Evolutionary conservation across 2,113 vertebrate genomes (phyloP), one percentile per base, ranked within the genome.

Genomic region (Scomber scombrus): DNA sequence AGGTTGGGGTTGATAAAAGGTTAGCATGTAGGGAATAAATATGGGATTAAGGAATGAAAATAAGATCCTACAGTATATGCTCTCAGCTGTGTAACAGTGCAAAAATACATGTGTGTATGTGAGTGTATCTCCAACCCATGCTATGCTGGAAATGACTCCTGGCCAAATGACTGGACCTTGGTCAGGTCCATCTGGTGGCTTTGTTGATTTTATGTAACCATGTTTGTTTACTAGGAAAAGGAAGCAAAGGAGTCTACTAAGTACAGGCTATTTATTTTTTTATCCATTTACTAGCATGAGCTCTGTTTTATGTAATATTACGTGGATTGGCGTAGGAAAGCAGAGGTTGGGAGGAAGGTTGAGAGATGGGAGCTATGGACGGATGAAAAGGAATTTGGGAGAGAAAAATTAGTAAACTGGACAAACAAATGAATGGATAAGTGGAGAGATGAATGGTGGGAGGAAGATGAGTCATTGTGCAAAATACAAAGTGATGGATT

Each of bases 171-270:
- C 73, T 63, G 50, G 61, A 72, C 71, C 60, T 51, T 14, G 12
- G 29, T 58, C 12, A 6, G 21, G 61, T 82, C 85, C 85, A 89
- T 88, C 85, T 88, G 85, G 87, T 80, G 67, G 71, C 71, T 85
- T 76, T 84, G 67, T 54, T 2, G 68, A 77, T 55, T 81, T 88
- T 88, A 80, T 77, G 46, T 88, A 86, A 85, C 71, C 2, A 1
- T 14, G 49, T 67, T 55, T 51, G 72, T 78, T 78, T 87, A 83
- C 86, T 75, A 56, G 70, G 64, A 84, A 82, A 81, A 72, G 43
- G 54, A 15, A 67, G 18, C 43, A 14, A 45, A 26, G 23, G 45
- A 71, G 67, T 80, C 75, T 82, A 58, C 58, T 64, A 60, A 85
- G 78, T 69, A 85, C 76, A 80, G 60, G 72, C 45, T 63, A 46